Evolutionary conservation across 1,140 invertebrate genomes (phyloP), one percentile per base, ranked within the genome.

Genomic region (Hermatobates lingyangjiaoensis): DNA sequence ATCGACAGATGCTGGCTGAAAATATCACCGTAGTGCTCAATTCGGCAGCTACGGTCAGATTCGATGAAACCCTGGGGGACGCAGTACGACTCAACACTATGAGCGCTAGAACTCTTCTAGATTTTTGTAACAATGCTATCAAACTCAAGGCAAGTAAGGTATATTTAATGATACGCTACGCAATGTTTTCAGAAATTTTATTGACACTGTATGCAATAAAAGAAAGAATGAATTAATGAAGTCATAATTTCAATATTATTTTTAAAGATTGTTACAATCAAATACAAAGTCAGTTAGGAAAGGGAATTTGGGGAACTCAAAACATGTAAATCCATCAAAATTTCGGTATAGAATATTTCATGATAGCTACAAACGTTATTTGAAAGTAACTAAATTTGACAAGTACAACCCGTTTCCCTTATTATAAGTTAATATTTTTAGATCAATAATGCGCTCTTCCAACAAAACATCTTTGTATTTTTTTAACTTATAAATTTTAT

Each of bases 11-110:
- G 2, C 60, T 89, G 1, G 59, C 66, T 0, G 64, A 74, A 12
- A 74, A 80, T 53, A 77, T 87, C 18, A 74, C 80, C 27, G 65
- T 82, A 44, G 76, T 82, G 0, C 80, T 81, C 63, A 79, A 81
- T 60, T 76, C 75, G 4, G 79, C 80, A 2, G 80, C 79, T 3
- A 82, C 80, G 24, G 74, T 65, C 45, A 66, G 67, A 15, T 64
- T 64, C 54, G 63, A 64, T 44, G 63, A 64, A 53, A 55, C 46
- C 4, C 57, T 66, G 2, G 51, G 57, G 23, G 57, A 58, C 3
- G 63, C 65, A 25, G 61, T 63, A 5, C 54, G 48, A 3, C 57
- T 66, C 34, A 67, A 67, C 55, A 62, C 64, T 1, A 53, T 57
- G 18, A 64, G 64, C 3, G 64, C 64, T 12, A 56, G 57, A 27